Percentiles rank a stretch among this genome's conserved stretches.
phyloP scores from a whole-genome alignment of 2,797 vertebrate genomes.

The Pelodytes ibericus region DNA sequence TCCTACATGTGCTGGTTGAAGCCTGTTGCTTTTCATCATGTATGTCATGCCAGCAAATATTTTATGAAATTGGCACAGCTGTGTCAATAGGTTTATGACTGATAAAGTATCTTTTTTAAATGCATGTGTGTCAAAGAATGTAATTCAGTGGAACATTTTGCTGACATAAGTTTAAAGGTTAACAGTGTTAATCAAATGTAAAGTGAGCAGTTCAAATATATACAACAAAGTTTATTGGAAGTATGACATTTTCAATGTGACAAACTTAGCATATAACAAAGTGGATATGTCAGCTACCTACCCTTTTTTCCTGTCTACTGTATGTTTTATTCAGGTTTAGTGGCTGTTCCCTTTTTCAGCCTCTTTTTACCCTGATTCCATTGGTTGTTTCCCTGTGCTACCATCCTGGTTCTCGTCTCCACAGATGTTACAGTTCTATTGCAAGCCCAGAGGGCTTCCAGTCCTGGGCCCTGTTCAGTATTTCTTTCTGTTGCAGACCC shows the following conservation, averaged over 20 bases:
- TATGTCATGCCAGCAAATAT: neutral
- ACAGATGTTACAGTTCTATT: too few species aligned
- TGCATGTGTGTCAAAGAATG: conserved; percentile 23
- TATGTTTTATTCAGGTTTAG: too few species aligned
- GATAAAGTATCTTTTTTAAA: conserved; percentile 24
- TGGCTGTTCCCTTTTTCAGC: too few species aligned
- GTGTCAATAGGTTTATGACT: conserved; percentile 6
- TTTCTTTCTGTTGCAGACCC: too few species aligned
- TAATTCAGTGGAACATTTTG: conserved; percentile 23
- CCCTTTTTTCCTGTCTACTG: too few species aligned
- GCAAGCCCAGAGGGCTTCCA: too few species aligned
- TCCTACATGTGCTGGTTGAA: neutral
- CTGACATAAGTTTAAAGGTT: conserved; percentile 41
- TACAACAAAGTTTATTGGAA: neutral
- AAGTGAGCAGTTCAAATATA: neutral
- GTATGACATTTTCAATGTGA: neutral
- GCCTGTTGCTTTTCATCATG: neutral
- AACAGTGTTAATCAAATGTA: neutral
- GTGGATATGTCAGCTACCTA: too few species aligned
- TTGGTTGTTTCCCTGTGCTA: too few species aligned
- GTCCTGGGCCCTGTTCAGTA: too few species aligned
- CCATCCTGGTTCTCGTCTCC: too few species aligned
- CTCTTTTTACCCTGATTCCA: too few species aligned
- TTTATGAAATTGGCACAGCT: neutral
- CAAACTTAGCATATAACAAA: neutral